These are phyloP conservation scores for Gandaritis pyraliata DNA, from an alignment of 2,888 invertebrate species.

Conservation along the genomic window DNA sequence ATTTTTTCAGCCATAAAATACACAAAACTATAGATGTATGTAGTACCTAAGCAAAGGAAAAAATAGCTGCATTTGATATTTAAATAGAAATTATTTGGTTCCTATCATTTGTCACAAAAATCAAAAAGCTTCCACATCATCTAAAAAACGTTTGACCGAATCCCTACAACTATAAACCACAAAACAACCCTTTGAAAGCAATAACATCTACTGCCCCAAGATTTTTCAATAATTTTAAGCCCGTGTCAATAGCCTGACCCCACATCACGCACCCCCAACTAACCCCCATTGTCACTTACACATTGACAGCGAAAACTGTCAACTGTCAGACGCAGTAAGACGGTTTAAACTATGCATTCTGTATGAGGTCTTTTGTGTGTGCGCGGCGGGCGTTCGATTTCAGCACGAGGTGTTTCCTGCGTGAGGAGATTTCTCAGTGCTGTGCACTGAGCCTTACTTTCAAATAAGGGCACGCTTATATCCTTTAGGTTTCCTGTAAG, in stretches of 20 bases:
- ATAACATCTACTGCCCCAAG: constrained; percentile 61
- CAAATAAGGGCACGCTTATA: constrained; percentile 7
- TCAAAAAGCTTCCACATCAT: constrained; percentile 7
- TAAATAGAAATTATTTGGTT: not conserved
- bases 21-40: too few species aligned
- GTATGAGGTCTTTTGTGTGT: constrained; percentile 66
- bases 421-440: constrained; percentile 24
- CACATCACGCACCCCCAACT: constrained; percentile 72
- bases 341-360: constrained; percentile 81
- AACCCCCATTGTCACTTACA: constrained; percentile 71
- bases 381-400: constrained; percentile 56
- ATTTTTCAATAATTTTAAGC: constrained; percentile 81
- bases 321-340: constrained; percentile 83
- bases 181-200: constrained; percentile 60
- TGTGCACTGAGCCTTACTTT: constrained; percentile 45
- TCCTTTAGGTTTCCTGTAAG: not conserved
- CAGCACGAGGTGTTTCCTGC: constrained; percentile 15
- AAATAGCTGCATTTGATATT: too few species aligned
- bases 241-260: constrained; percentile 73
- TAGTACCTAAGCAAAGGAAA: too few species aligned
- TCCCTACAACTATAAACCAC: constrained; percentile 46
- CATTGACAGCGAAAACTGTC: constrained; percentile 81
- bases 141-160: constrained; percentile 37
- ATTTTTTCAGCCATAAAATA: too few species aligned
- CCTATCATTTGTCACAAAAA: not conserved